Evolutionary conservation across 2,888 invertebrate species (phyloP), one percentile per base, ranked within the genome.

Genomic region (Cantharis flavilabris): DNA sequence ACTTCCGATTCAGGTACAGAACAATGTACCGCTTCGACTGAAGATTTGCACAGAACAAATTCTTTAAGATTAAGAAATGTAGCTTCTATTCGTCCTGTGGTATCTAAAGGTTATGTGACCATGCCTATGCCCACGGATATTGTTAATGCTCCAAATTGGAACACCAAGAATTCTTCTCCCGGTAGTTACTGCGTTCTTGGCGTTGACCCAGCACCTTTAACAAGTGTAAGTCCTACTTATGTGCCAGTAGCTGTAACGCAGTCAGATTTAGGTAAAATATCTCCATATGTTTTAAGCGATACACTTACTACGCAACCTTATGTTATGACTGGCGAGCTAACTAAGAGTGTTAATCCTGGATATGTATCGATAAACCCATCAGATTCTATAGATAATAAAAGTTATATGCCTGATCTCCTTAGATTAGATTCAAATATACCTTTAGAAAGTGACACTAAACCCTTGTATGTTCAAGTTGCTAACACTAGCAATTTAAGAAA

Each of bases 1-100:
- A 89, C 86, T 71, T 87, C 89, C 0, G 89, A 89, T 84, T 89
- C 89, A 3, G 89, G 89, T 69, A 89, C 88, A 3, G 89, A 89
- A 76, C 88, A 88, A 79, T 85, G 85, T 2, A 81, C 83, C 7
- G 80, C 83, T 16, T 81, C 82, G 16, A 81, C 82, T n/a, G 80
- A 82, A 69, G 84, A 84, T 28, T 84, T 84, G 16, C 80, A 81
- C n/a, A 83, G 81, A 33, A 81, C 81, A 65, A 83, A 83, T 26
- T 84, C 84, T 16, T 79, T 86, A 33, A 81, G 86, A n/a, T 83
- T 84, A 65, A 82, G 86, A 69, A 83, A 84, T 75, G 83, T 83
- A 49, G 76, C 83, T 2, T 77, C 81, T 69, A 80, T 75, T 26
- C 80, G 80, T 62, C 80, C 82, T 69, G 76, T 78, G 9, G 79